A percentile compares a stretch with the other conserved stretches of the same genome.
These are phyloP conservation scores for Melanerpes aurifrons DNA, from an alignment of 2,113 vertebrate species.

Conservation along the genomic window DNA sequence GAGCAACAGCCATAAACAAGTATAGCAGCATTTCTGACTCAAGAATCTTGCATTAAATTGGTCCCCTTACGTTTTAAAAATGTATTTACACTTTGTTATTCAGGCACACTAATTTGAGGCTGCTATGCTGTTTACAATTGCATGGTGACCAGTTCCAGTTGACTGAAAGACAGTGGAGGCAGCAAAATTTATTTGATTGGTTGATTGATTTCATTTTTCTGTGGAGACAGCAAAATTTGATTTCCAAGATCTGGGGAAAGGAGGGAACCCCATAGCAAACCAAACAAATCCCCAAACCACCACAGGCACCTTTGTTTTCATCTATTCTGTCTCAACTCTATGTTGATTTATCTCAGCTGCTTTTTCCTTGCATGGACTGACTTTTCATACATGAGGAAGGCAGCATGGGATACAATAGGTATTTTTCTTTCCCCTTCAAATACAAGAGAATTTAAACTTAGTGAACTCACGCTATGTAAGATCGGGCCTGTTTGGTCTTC, in stretches of 20 bases:
- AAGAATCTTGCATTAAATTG: background rate
- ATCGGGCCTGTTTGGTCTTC: background rate
- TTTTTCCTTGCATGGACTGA: background rate
- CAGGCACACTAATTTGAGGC: background rate
- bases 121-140: background rate
- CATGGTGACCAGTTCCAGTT: background rate
- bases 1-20: background rate
- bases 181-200: no score
- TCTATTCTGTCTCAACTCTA: background rate
- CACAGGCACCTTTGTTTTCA: background rate
- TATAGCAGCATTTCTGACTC: background rate
- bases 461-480: background rate
- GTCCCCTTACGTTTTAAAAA: background rate
- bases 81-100: background rate
- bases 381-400: background rate
- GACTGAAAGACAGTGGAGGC: background rate
- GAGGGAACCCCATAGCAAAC: background rate
- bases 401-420: background rate
- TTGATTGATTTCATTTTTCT: no score
- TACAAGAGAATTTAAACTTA: background rate
- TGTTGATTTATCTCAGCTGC: background rate
- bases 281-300: rapidly evolving
- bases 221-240: background rate
- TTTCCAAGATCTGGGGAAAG: background rate
- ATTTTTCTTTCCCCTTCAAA: rapidly evolving